Evolutionary conservation across 2,797 vertebrate species (phyloP).

Genomic region (Ctenopoma kingsleyae): DNA sequence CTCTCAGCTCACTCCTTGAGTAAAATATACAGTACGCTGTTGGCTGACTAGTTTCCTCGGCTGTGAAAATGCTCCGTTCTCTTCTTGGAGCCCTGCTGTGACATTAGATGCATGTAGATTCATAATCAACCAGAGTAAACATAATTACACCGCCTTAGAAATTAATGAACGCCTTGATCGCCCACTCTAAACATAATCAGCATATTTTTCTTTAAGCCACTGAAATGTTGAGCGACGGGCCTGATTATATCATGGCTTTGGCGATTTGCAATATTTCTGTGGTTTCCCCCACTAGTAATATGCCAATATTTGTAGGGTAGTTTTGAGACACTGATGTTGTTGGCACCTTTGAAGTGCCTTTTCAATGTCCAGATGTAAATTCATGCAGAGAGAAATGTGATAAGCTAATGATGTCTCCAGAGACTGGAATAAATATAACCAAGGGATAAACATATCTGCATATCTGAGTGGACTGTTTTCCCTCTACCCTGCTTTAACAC

Average conservation of each 20-base stretch:
- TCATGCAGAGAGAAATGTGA: slow-evolving; percentile 65
- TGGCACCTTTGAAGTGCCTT: slow-evolving; percentile 77
- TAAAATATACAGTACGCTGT: slow-evolving; percentile 37
- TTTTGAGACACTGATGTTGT: slow-evolving; percentile 55
- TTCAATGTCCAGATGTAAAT: slow-evolving; percentile 75
- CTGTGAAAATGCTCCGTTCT: slow-evolving; percentile 30
- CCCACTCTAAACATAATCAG: slow-evolving; percentile 62
- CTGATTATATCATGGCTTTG: slow-evolving; percentile 42
- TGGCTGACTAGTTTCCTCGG: slow-evolving; percentile 32
- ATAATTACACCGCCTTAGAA: slow-evolving; percentile 67
- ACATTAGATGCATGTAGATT: slow-evolving; percentile 62
- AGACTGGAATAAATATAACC: slow-evolving; percentile 52
- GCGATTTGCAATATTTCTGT: slow-evolving; percentile 21
- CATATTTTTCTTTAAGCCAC: slow-evolving; percentile 61
- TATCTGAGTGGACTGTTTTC: slow-evolving; percentile 58
- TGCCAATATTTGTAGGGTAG: slow-evolving; percentile 40
- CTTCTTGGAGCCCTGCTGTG: slow-evolving; percentile 39
- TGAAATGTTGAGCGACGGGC: slow-evolving; percentile 16
- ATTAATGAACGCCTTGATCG: slow-evolving; percentile 76
- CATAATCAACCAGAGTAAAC: slow-evolving; percentile 63
- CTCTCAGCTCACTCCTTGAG: slow-evolving; percentile 29
- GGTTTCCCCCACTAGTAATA: slow-evolving; percentile 32
- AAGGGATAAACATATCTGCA: slow-evolving; percentile 71
- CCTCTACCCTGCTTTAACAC: slow-evolving; percentile 26
- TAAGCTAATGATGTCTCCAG: slow-evolving; percentile 81